Evolutionary conservation across 1,140 invertebrate genomes (phyloP), one percentile per base, ranked within the genome.

Genomic region (Oscheius sp.): DNA sequence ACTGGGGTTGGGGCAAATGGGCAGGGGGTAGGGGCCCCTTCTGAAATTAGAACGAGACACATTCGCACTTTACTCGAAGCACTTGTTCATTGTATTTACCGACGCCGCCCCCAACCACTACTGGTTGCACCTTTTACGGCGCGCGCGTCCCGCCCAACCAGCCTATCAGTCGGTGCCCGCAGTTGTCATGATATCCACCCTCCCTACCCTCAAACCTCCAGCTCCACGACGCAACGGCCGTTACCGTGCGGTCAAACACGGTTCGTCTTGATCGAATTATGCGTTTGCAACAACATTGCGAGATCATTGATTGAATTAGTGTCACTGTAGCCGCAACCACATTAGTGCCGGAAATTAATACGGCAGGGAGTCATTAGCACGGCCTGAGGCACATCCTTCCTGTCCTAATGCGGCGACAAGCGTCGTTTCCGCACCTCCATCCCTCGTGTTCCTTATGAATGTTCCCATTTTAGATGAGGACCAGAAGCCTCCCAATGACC

Each of bases 401-500:
- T 42, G 38, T 42, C 31, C 32, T 32, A 68, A 45, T 31, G 45
- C 55, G n/a, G n/a, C n/a, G n/a, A 64, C 31, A 29, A 32, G 67
- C 28, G 35, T 31, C 62, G 42, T 72, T 42, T 68, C 49, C 52
- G 67, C 32, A 49, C 36, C 67, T 42, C 42, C 66, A 34, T 32
- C 29, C 32, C 23, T 7, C 23, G 28, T 10, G 38, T n/a, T n/a
- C n/a, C 38, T 42, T 10, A 42, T 15, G 13, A 59, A 15, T 13
- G 20, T 23, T 23, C 13, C 13, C 20, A 32, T 74, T 79, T 78
- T 61, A 78, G 81, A 83, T 70, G 82, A 83, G 46, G 82, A 83
- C 49, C 82, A 83, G 38, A 83, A 83, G 74, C 81, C 81, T 26
- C 79, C 78, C 26, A 78, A 75, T 46, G 79, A 83, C 64, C 72